Base-by-base conservation (phyloP, 2,797 vertebrate genomes). In the Rhyacichthys aspro region DNA sequence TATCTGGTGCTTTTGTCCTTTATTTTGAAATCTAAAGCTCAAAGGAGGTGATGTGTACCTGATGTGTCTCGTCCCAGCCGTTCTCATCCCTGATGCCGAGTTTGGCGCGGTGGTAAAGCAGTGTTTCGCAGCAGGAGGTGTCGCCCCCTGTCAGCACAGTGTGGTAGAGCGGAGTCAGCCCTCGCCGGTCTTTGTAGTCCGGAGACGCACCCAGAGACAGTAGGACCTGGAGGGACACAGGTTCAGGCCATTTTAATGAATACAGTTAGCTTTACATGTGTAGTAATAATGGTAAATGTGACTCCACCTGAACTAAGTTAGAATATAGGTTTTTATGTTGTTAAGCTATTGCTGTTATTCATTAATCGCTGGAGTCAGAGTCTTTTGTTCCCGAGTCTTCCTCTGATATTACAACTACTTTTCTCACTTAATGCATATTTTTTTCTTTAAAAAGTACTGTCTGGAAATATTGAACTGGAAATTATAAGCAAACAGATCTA, bases 31-130 rank as follows among this genome's bases (percentile, higher is more conserved):
- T 0, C 0, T 9, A 42, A 3, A 28, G 23, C 1, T 23, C 8
- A 19, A 1, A 7, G 3, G 17, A 23, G 1, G 3, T 11, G 9
- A 43, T 36, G 0, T 16, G 32, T 70, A 96, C 96, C 94, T 97
- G 96, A 82, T 98, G 95, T 28, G 95, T 96, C 78, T 98, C 96
- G 38, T 97, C 95, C 96, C 96, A 98, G 81, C 96, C 95, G 23
- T 97, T 98, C 90, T 98, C 96, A 1, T 98, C 96, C 11, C 92
- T 90, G 50, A 94, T 88, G 55, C 95, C 96, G 70, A 98, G 86
- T 76, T 93, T 91, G 71, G 93, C 95, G 32, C 91, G 92, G 83
- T 96, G 93, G 86, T 91, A 95, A 2, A 98, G 93, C 59, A 98
- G 90, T 23, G 95, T 94, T 85, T 98, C 96, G 5, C 96, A 97